These are phyloP conservation scores for Rhamphomyia laevipes DNA, from an alignment of 2,888 invertebrate species.

Conservation along the genomic window DNA sequence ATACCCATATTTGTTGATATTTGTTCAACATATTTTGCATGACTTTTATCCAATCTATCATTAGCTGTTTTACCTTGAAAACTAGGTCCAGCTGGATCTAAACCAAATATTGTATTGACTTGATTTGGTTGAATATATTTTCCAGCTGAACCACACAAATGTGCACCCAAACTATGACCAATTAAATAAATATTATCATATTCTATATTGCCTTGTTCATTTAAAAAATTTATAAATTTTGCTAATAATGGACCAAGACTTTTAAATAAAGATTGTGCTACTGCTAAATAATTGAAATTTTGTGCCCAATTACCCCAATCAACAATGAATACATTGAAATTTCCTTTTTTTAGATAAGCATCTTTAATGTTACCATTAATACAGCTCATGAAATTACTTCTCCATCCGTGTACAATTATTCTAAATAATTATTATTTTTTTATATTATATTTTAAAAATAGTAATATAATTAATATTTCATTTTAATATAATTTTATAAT, in stretches of 20 bases:
- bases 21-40: no score
- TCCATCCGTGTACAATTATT: slow-evolving; percentile 32
- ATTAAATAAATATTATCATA: slow-evolving; percentile 29
- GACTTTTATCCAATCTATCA: no score
- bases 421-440: slow-evolving; percentile 9
- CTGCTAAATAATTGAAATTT: slow-evolving; percentile 25
- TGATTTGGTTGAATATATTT: slow-evolving; percentile 22
- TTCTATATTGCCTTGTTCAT: slow-evolving; percentile 20
- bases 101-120: slow-evolving; percentile 33
- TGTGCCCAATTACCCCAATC: slow-evolving; percentile 27
- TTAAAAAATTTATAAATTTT: slow-evolving; percentile 28
- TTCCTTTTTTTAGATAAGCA: slow-evolving; percentile 23
- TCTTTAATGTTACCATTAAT: slow-evolving; percentile 28
- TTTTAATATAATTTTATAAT: background rate
- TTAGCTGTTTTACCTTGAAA: slow-evolving; percentile 26
- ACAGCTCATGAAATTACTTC: slow-evolving; percentile 26
- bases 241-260: slow-evolving; percentile 23
- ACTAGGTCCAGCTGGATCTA: slow-evolving; percentile 37
- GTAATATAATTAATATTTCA: background rate
- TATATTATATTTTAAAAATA: background rate
- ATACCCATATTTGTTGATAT: no score
- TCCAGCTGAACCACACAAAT: slow-evolving; percentile 35
- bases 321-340: slow-evolving; percentile 28
- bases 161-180: slow-evolving; percentile 39
- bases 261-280: slow-evolving; percentile 26